phyloP scores from a whole-genome alignment of 2,113 vertebrate species.

The Ceyx cyanopectus region DNA sequence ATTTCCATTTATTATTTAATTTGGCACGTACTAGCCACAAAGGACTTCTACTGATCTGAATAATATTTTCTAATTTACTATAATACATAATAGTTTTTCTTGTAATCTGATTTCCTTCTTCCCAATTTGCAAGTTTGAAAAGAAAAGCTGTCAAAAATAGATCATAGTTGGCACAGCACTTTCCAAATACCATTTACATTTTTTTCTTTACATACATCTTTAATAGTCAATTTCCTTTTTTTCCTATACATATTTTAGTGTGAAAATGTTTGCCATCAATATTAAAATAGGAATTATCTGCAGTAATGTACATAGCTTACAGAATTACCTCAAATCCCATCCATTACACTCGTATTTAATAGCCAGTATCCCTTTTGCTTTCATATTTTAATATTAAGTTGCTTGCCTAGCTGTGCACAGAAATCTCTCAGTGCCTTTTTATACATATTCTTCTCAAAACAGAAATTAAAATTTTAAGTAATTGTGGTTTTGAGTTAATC shows the following conservation, averaged over 20 bases:
- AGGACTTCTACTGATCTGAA: background rate
- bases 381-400: constrained; percentile 44
- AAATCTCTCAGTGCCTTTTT: background rate
- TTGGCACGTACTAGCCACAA: background rate
- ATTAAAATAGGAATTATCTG: constrained; percentile 67
- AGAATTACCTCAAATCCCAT: constrained; percentile 49
- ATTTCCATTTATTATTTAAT: constrained; percentile 62
- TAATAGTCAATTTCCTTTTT: constrained; percentile 56
- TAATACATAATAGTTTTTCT: background rate
- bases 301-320: constrained; percentile 34
- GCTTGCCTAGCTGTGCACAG: background rate
- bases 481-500: background rate
- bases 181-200: constrained; percentile 52
- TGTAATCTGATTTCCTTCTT: constrained; percentile 48
- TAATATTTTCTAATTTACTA: background rate
- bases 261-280: constrained; percentile 69
- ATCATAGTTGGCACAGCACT: constrained; percentile 31
- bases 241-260: constrained; percentile 65
- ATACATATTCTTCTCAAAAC: background rate
- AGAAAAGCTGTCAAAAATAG: constrained; percentile 29
- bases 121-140: constrained; percentile 42
- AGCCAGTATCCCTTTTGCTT: background rate
- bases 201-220: constrained; percentile 57
- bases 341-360: constrained; percentile 44
- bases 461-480: background rate